Conservation (phyloP, 92 coral and sea anemone genomes). For the Nematostella vectensis region DNA sequence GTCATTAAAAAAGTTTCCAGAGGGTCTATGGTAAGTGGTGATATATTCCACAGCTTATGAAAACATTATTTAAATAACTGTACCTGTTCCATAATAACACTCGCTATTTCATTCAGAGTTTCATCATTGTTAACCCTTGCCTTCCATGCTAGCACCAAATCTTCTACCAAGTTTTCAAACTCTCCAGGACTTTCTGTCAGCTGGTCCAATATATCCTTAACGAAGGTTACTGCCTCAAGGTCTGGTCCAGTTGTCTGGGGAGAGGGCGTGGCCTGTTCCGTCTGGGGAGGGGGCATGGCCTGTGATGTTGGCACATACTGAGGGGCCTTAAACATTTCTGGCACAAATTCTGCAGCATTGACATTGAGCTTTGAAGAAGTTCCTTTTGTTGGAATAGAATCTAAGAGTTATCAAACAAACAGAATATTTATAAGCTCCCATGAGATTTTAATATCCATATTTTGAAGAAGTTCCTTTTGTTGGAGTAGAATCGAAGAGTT, state of each 20-base stretch:
- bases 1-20: too few relatives aligned
- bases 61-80: too few relatives aligned
- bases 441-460: too few relatives aligned
- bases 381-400: too few relatives aligned
- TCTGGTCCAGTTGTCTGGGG: slow-evolving; percentile 16
- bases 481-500: too few relatives aligned
- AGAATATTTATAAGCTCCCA: too few relatives aligned
- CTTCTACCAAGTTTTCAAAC: slow-evolving; percentile 18
- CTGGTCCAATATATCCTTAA: slow-evolving; percentile 40
- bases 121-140: slow-evolving; percentile 23
- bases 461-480: too few relatives aligned
- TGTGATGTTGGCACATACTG: background rate
- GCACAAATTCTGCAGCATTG: slow-evolving; percentile 43
- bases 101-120: slow-evolving; percentile 29
- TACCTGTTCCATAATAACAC: slow-evolving; percentile 32
- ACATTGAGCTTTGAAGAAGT: slow-evolving; percentile 10
- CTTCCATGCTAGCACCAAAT: slow-evolving; percentile 32
- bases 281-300: slow-evolving; percentile 3
- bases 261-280: slow-evolving; percentile 2
- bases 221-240: slow-evolving; percentile 37
- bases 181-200: slow-evolving; percentile 48
- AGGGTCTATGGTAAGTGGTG: too few relatives aligned
- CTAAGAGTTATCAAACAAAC: too few relatives aligned
- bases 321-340: background rate
- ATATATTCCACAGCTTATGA: too few relatives aligned